Evolutionary conservation across 2,888 invertebrate genomes (phyloP).

Genomic region (Geotrupes spiniger): DNA sequence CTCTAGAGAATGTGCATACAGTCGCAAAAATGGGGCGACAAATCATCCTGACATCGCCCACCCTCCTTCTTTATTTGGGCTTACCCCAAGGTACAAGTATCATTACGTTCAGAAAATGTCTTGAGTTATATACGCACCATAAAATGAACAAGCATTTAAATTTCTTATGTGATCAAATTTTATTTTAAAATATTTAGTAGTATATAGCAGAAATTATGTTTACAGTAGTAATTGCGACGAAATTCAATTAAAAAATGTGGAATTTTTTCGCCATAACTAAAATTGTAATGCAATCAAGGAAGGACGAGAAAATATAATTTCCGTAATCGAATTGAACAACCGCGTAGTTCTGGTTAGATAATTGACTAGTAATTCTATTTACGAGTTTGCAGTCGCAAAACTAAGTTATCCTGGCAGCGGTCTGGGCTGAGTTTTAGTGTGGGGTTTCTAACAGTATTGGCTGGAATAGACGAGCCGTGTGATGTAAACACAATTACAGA

Average conservation of each 20-base stretch:
- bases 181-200: too few relatives aligned
- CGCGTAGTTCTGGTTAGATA: constrained; percentile 25
- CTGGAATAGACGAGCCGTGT: constrained; percentile 28
- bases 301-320: constrained; percentile 14
- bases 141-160: too few relatives aligned
- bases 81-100: constrained; percentile 49
- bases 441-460: constrained; percentile 13
- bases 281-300: constrained; percentile 1
- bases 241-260: constrained; percentile 1
- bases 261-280: background rate
- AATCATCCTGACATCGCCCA: constrained; percentile 46
- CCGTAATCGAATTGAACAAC: constrained; percentile 21
- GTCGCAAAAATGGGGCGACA: constrained; percentile 49
- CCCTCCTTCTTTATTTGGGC: constrained; percentile 44
- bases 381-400: constrained; percentile 26
- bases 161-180: too few relatives aligned
- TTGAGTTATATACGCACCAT: constrained; percentile 53
- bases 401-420: constrained; percentile 25
- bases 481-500: constrained; percentile 35
- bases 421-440: constrained; percentile 13
- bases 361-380: constrained; percentile 34
- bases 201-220: too few relatives aligned
- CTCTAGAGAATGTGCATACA: constrained; percentile 41
- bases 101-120: constrained; percentile 50
- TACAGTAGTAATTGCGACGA: too few relatives aligned